Conservation (phyloP, 2,797 vertebrate species). For the Oceanodroma leucorhoa region DNA sequence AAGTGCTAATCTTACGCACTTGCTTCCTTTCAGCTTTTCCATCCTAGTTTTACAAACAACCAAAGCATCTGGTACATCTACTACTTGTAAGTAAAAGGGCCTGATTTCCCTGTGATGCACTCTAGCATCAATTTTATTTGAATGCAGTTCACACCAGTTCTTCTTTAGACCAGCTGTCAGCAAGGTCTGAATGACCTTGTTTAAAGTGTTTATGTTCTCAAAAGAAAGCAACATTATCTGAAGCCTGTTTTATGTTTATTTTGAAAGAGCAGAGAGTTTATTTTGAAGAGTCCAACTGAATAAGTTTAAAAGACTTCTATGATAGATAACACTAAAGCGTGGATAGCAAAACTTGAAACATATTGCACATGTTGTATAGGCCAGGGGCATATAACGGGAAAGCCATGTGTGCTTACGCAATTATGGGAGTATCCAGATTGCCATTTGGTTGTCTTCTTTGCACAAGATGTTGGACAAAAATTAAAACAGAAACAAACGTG, state of each 20-base stretch:
- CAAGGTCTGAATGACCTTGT: constrained; percentile 18
- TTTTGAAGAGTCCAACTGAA: neutral
- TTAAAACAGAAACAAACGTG: constrained; percentile 23
- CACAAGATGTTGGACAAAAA: constrained; percentile 27
- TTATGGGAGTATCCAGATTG: neutral
- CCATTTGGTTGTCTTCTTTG: neutral
- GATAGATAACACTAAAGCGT: neutral
- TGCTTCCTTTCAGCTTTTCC: neutral
- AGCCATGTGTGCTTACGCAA: neutral
- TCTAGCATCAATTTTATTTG: neutral
- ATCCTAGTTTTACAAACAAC: neutral
- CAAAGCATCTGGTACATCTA: neutral
- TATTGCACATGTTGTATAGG: neutral
- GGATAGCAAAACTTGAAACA: constrained; percentile 10
- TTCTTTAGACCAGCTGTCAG: constrained; percentile 24
- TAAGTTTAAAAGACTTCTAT: neutral
- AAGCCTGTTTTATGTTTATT: constrained; percentile 27
- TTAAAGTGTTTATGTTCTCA: neutral
- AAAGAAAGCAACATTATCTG: constrained; percentile 36
- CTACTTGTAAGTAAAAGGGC: neutral
- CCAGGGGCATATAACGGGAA: neutral
- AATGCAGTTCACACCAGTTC: constrained; percentile 23
- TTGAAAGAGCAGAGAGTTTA: constrained; percentile 38
- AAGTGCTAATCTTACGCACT: neutral
- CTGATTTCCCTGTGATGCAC: neutral